These are phyloP conservation scores for Amaurobius ferox DNA, from an alignment of 2,888 invertebrate genomes.

Conservation along the genomic window DNA sequence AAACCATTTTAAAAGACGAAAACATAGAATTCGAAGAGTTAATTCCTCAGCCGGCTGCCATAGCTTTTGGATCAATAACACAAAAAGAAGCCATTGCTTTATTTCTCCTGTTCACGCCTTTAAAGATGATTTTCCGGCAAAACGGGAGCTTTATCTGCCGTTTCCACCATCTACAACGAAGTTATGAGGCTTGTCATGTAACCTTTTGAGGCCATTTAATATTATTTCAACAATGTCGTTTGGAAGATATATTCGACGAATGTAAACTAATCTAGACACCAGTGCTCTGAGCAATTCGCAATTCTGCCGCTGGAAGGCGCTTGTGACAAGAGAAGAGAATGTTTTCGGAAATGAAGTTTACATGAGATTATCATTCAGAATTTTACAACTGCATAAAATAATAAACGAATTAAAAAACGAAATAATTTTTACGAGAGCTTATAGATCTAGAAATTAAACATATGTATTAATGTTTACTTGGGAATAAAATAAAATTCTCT, in stretches of 20 bases:
- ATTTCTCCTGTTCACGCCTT: neutral
- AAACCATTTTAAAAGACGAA: constrained; percentile 12
- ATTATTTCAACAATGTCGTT: neutral
- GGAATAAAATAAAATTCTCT: too few relatives aligned
- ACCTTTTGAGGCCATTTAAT: neutral
- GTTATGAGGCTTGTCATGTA: neutral
- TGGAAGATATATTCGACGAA: neutral
- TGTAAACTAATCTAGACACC: neutral
- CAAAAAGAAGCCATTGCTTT: constrained; percentile 46
- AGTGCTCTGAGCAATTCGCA: neutral
- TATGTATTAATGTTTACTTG: too few relatives aligned
- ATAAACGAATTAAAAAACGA: too few relatives aligned
- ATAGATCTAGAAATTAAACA: too few relatives aligned
- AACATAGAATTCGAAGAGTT: constrained; percentile 17
- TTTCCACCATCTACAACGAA: too few relatives aligned
- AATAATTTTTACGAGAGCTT: too few relatives aligned
- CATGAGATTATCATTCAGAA: too few relatives aligned
- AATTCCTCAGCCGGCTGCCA: constrained; percentile 57
- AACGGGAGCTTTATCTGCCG: neutral
- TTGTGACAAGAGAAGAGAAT: neutral
- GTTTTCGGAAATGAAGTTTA: neutral
- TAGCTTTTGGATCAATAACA: constrained; percentile 68
- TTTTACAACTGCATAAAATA: too few relatives aligned
- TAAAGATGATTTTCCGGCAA: constrained; percentile 15
- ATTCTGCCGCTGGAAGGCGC: neutral